phyloP scores from a whole-genome alignment of 2,113 vertebrate species.

The Odontophorus gujanensis region DNA sequence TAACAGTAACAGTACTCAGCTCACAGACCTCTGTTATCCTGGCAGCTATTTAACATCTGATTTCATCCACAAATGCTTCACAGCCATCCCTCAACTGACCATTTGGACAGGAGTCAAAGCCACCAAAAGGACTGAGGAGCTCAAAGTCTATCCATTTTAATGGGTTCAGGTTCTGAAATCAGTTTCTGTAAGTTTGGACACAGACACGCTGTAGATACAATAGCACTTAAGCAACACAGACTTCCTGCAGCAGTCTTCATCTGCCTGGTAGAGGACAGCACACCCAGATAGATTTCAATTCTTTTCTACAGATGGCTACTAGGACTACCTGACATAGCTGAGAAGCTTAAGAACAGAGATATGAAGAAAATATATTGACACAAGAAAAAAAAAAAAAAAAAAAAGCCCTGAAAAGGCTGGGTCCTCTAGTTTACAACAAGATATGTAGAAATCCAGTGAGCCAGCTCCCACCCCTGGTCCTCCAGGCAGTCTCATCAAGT shows the following conservation, averaged over 20 bases:
- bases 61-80: background rate
- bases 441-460: background rate
- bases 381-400: no score
- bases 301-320: background rate
- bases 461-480: background rate
- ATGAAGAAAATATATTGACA: background rate
- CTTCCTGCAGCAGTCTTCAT: background rate
- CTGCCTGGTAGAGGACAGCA: background rate
- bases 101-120: background rate
- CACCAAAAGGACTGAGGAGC: background rate
- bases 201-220: background rate
- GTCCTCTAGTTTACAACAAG: background rate
- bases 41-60: background rate
- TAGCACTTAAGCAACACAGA: background rate
- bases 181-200: background rate
- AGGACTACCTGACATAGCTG: background rate
- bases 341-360: background rate
- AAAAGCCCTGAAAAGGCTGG: background rate
- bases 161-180: background rate
- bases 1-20: background rate
- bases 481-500: background rate
- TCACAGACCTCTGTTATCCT: background rate
- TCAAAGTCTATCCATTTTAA: background rate
- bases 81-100: background rate
- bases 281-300: background rate